phyloP scores from a whole-genome alignment of 1,140 invertebrate species.

The Heliconius hewitsoni region DNA sequence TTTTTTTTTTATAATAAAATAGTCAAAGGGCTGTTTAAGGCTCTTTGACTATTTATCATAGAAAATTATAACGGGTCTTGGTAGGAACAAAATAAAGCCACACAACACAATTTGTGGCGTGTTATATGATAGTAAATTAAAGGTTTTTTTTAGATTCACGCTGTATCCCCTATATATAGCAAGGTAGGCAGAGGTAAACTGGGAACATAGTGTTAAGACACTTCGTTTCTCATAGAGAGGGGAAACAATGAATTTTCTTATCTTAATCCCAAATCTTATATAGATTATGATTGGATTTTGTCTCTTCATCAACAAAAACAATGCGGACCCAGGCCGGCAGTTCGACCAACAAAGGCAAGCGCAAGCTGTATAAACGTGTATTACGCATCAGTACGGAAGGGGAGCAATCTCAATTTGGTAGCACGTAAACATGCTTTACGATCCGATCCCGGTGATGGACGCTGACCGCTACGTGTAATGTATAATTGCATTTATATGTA shows the following conservation, averaged over 20 bases:
- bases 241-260: no score
- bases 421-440: slow-evolving; percentile 47
- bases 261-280: background rate
- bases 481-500: slow-evolving; percentile 15
- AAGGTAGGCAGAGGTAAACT: background rate
- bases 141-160: no score
- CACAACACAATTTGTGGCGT: background rate
- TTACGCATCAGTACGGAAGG: slow-evolving; percentile 37
- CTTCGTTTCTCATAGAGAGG: no score
- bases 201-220: background rate
- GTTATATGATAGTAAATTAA: no score
- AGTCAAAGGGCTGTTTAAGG: background rate
- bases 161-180: background rate
- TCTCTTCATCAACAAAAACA: slow-evolving; percentile 4
- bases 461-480: background rate
- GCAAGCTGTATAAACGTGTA: slow-evolving; percentile 27
- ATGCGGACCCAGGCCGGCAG: background rate
- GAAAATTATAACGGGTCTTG: no score
- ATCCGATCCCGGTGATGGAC: slow-evolving; percentile 37
- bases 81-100: background rate
- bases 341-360: background rate
- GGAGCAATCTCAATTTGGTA: slow-evolving; percentile 45
- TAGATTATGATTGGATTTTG: background rate
- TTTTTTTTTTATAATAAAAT: background rate
- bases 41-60: background rate